These are phyloP conservation scores for Neosalanx taihuensis DNA, from an alignment of 2,797 vertebrate genomes.

Conservation along the genomic window DNA sequence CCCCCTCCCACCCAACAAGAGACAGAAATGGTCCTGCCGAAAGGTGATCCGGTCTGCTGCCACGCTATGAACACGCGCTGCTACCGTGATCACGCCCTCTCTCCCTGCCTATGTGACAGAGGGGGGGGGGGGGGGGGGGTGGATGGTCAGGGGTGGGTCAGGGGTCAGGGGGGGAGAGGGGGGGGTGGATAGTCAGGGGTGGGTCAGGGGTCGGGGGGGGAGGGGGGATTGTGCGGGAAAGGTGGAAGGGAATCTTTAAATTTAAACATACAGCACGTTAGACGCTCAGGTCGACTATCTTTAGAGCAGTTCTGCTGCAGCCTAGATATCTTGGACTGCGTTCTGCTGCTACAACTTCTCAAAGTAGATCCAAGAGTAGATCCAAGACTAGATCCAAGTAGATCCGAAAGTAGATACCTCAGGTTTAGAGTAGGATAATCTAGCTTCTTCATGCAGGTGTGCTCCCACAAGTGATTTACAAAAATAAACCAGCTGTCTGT, in stretches of 20 bases:
- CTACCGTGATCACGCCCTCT: background rate
- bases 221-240: background rate
- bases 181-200: no score
- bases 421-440: background rate
- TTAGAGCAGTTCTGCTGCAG: background rate
- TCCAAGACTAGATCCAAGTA: background rate
- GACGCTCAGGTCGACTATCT: background rate
- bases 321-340: background rate
- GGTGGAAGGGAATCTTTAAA: background rate
- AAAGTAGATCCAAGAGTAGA: background rate
- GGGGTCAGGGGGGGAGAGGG: background rate
- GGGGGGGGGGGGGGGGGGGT: no score
- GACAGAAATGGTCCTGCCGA: background rate
- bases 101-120: background rate
- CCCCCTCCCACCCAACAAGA: no score
- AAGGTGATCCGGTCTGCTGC: background rate
- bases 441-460: background rate
- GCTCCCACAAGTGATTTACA: no score
- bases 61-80: background rate
- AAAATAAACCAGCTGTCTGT: background rate
- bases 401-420: background rate
- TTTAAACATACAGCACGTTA: background rate
- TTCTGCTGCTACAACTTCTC: background rate
- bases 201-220: background rate
- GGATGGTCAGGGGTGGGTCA: no score